Conservation (phyloP, 2,113 vertebrate genomes). For the Tricholaema leucomelas region DNA sequence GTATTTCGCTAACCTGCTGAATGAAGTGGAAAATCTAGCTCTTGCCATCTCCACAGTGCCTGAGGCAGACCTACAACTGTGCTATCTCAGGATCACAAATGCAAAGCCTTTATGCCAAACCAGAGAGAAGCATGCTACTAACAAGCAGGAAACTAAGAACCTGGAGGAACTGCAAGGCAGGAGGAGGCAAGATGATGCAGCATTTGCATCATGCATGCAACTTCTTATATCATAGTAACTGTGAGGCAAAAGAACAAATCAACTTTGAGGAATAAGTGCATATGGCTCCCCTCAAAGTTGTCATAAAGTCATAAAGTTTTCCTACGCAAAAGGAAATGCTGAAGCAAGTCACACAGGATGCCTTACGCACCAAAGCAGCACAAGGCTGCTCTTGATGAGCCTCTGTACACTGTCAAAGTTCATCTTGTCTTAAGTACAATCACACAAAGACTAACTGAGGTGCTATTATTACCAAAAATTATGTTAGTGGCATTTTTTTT, state of each 20-base stretch:
- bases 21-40: constrained; percentile 12
- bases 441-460: constrained; percentile 25
- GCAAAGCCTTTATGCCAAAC: constrained; percentile 6
- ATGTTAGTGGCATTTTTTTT: constrained; percentile 29
- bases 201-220: background rate
- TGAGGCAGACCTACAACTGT: constrained; percentile 11
- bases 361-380: constrained; percentile 11
- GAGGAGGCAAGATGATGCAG: background rate
- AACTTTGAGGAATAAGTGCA: constrained; percentile 30
- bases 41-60: constrained; percentile 4
- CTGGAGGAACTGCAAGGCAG: background rate
- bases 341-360: background rate
- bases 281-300: constrained; percentile 30
- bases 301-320: background rate
- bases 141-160: constrained; percentile 8
- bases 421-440: background rate
- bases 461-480: constrained; percentile 4
- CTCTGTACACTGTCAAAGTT: constrained; percentile 44
- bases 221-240: background rate
- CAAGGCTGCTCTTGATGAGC: constrained; percentile 33
- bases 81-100: background rate
- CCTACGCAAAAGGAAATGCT: background rate
- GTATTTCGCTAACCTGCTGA: background rate
- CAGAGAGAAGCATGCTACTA: constrained; percentile 41
- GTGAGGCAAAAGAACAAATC: constrained; percentile 39